Percentiles rank a stretch among this genome's conserved stretches.
These are phyloP conservation scores for Pseudobourletiella spinata DNA, from an alignment of 1,140 invertebrate species.

Conservation along the genomic window DNA sequence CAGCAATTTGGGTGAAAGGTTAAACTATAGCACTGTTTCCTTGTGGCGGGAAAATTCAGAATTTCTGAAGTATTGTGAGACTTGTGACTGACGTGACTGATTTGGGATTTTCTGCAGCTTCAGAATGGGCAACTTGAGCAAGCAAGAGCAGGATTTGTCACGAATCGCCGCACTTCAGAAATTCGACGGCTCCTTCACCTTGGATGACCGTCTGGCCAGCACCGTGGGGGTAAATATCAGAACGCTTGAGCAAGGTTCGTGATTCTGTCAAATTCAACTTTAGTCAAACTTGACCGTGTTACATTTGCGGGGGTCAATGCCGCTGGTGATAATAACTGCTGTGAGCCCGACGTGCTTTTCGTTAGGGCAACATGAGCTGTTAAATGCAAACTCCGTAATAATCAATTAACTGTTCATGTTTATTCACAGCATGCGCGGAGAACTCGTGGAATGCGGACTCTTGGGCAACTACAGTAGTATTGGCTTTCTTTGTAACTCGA, in stretches of 20 bases:
- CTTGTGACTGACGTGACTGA: too few species aligned
- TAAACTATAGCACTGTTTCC: too few species aligned
- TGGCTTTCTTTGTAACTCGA: slow-evolving; percentile 14
- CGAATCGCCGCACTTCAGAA: slow-evolving; percentile 15
- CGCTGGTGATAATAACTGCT: too few species aligned
- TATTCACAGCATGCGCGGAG: slow-evolving; percentile 3
- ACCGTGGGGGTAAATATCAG: neutral
- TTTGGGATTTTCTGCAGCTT: too few species aligned
- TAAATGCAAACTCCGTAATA: neutral
- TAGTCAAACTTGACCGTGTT: too few species aligned
- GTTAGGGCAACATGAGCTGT: neutral
- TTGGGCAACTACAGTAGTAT: slow-evolving; percentile 15
- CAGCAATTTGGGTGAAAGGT: too few species aligned
- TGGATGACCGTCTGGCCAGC: slow-evolving; percentile 6
- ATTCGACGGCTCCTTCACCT: slow-evolving; percentile 19
- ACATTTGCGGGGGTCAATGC: too few species aligned
- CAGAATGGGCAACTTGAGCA: too few species aligned
- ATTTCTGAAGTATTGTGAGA: too few species aligned
- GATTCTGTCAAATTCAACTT: neutral
- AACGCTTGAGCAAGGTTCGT: neutral
- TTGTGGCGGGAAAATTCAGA: too few species aligned
- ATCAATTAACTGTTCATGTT: slow-evolving; percentile 1
- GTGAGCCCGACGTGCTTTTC: too few species aligned
- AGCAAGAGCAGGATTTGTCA: neutral
- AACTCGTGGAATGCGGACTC: slow-evolving; percentile 20